phyloP scores from a whole-genome alignment of 1,140 invertebrate species.

The Lordiphosa collinella region DNA sequence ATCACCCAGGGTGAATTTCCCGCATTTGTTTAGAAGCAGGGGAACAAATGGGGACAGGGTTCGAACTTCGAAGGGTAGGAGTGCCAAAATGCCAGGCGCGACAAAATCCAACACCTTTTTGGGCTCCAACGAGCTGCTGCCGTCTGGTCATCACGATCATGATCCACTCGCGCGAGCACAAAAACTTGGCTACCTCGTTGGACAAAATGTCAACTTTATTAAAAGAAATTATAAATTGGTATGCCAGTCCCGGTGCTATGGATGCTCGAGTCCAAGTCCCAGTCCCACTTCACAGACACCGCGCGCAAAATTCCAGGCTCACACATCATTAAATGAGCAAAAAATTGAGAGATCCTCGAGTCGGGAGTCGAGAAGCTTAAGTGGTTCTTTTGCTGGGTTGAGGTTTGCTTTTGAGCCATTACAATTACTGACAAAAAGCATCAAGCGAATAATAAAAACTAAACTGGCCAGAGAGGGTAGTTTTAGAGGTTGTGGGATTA shows the following conservation, averaged over 20 bases:
- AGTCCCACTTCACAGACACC: conserved; percentile 60
- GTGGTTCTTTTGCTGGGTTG: conserved; percentile 39
- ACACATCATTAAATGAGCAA: conserved; percentile 74
- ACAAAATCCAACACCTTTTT: conserved; percentile 65
- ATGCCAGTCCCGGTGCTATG: conserved; percentile 52
- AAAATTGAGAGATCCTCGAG: conserved; percentile 33
- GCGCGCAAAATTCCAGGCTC: conserved; percentile 76
- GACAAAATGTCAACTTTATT: conserved; percentile 74
- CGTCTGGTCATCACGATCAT: conserved; percentile 40
- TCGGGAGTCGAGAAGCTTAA: conserved; percentile 26
- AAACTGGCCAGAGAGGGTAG: conserved; percentile 35
- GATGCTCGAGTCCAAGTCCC: conserved; percentile 16
- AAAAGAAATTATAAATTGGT: conserved; percentile 78
- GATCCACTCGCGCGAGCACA: conserved; percentile 56
- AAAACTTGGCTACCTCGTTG: conserved; percentile 20
- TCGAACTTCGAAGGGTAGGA: conserved; percentile 8
- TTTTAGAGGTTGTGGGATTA: conserved; percentile 7
- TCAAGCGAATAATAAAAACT: conserved; percentile 70
- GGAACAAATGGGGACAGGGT: neutral
- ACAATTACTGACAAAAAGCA: conserved; percentile 77
- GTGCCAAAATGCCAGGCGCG: conserved; percentile 74
- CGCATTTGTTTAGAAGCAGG: conserved; percentile 31
- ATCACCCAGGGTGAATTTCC: conserved; percentile 52
- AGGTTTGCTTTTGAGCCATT: conserved; percentile 55
- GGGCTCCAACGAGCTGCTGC: conserved; percentile 16